Conservation (phyloP, 2,797 vertebrate species). For the Aplochiton taeniatus region DNA sequence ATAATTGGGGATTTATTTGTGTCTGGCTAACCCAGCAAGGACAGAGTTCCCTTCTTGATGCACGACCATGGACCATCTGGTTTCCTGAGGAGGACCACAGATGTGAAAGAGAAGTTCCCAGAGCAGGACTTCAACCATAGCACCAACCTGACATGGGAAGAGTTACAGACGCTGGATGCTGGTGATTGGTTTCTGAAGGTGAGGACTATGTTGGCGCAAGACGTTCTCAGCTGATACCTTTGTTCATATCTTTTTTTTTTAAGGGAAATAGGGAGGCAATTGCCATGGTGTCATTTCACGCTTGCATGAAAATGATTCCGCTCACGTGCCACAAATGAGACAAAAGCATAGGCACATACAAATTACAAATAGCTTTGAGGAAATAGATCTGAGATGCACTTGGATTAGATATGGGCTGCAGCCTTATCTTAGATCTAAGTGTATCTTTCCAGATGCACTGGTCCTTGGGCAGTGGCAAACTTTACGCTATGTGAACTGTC, state of each 20-base stretch:
- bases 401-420: no score
- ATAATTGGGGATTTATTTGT: neutral
- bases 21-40: slow-evolving; percentile 67
- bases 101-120: slow-evolving; percentile 74
- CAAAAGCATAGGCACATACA: no score
- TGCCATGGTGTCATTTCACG: no score
- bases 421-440: no score
- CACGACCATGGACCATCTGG: slow-evolving; percentile 77
- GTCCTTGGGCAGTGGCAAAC: no score
- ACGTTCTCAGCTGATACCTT: neutral
- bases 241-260: neutral
- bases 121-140: slow-evolving; percentile 43
- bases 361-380: no score
- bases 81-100: slow-evolving; percentile 85
- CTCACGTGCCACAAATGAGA: no score
- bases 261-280: no score
- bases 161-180: slow-evolving; percentile 82
- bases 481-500: no score
- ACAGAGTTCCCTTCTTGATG: slow-evolving; percentile 88
- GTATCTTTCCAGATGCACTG: no score
- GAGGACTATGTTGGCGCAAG: slow-evolving; percentile 42
- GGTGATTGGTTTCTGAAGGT: slow-evolving; percentile 93
- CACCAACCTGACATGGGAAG: slow-evolving; percentile 75
- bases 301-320: no score
- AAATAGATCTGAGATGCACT: no score